These are phyloP conservation scores for Morelia viridis DNA, from an alignment of 2,797 vertebrate genomes.

Conservation along the genomic window DNA sequence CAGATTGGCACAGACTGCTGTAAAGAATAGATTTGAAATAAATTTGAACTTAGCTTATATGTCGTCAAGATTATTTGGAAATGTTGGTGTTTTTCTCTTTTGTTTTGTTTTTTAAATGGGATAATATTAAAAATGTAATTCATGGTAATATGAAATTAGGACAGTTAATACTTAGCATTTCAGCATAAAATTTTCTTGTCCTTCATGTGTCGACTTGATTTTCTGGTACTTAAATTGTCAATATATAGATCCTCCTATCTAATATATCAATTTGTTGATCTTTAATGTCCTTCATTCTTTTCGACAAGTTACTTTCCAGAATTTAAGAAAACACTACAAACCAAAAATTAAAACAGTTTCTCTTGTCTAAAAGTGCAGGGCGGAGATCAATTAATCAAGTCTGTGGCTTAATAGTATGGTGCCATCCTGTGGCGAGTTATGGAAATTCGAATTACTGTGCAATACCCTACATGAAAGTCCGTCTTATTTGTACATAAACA, in stretches of 20 bases:
- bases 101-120: not conserved
- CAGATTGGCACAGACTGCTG: not conserved
- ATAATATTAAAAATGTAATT: not conserved
- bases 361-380: not conserved
- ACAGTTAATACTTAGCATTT: not conserved
- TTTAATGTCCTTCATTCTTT: not conserved
- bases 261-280: not conserved
- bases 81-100: not conserved
- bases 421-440: conserved; percentile 68
- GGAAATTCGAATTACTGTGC: conserved; percentile 19
- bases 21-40: not conserved
- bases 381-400: not conserved
- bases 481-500: not conserved
- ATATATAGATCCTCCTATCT: not conserved
- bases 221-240: not conserved
- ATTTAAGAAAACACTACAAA: not conserved
- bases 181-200: not conserved
- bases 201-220: not conserved
- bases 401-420: conserved; percentile 39
- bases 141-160: not conserved
- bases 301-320: not conserved
- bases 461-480: not conserved
- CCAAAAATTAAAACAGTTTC: not conserved
- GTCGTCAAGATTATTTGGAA: not conserved
- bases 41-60: not conserved